Conservation (phyloP, 2,888 invertebrate species). For the Augiades crinisus region DNA sequence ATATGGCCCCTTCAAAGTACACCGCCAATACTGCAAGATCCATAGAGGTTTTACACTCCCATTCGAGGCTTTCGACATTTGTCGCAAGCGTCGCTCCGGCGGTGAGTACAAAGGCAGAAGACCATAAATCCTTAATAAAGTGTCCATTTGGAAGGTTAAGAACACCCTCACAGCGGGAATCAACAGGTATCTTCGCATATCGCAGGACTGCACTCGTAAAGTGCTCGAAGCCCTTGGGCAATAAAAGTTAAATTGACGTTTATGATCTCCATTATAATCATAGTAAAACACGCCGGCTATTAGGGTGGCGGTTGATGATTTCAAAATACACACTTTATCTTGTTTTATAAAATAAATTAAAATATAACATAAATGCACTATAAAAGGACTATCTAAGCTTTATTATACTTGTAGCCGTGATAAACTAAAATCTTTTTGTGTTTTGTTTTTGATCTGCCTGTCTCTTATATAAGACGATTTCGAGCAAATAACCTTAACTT, state of each 20-base stretch:
- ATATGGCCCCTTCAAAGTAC: neutral
- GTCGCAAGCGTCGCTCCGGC: conserved; percentile 43
- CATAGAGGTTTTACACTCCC: conserved; percentile 1
- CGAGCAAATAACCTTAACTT: too few relatives aligned
- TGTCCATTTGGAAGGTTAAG: conserved; percentile 42
- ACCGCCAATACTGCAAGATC: too few relatives aligned
- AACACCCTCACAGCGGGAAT: conserved; percentile 43
- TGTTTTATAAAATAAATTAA: too few relatives aligned
- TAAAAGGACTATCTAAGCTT: too few relatives aligned
- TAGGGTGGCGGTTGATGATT: conserved; percentile 2
- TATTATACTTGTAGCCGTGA: too few relatives aligned
- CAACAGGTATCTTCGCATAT: conserved; percentile 20
- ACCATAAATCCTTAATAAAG: conserved; percentile 62
- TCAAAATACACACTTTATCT: conserved; percentile 1
- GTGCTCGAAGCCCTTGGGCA: conserved; percentile 20
- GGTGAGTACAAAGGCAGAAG: conserved; percentile 46
- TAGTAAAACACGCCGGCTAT: conserved; percentile 6
- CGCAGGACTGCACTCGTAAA: conserved; percentile 22
- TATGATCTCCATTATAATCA: conserved; percentile 5
- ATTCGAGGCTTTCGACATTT: conserved; percentile 39
- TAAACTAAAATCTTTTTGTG: too few relatives aligned
- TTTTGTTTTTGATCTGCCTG: too few relatives aligned
- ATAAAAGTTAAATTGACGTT: conserved; percentile 23
- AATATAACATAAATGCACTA: too few relatives aligned
- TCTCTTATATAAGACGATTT: too few relatives aligned